Evolutionary conservation across 2,888 invertebrate genomes (phyloP).

Genomic region (Chloroclysta siterata): DNA sequence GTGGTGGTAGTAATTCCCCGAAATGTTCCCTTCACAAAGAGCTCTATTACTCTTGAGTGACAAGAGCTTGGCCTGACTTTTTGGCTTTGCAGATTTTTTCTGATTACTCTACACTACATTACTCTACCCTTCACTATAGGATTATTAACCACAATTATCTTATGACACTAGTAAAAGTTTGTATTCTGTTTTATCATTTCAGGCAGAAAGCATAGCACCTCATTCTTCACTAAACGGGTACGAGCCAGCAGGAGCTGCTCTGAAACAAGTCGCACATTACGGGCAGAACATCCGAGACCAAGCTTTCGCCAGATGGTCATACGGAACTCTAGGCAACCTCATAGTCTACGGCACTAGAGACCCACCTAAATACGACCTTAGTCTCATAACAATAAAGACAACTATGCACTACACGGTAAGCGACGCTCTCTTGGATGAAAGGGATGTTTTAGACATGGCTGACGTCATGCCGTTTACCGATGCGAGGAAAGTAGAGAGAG

Average conservation of each 20-base stretch:
- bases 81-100: background rate
- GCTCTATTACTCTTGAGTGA: too few relatives aligned
- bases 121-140: background rate
- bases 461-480: conserved; percentile 1
- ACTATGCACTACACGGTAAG: conserved; percentile 49
- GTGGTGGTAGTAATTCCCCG: too few relatives aligned
- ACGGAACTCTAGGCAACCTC: conserved; percentile 53
- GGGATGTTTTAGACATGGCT: conserved; percentile 17
- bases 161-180: background rate
- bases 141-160: too few relatives aligned
- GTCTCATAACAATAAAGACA: conserved; percentile 53
- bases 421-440: conserved; percentile 11
- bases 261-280: conserved; percentile 68
- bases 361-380: conserved; percentile 62
- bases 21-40: too few relatives aligned
- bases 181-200: background rate
- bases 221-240: conserved; percentile 18
- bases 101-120: background rate
- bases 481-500: conserved; percentile 9
- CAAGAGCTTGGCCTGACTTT: too few relatives aligned
- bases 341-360: conserved; percentile 48
- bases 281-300: conserved; percentile 68
- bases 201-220: background rate
- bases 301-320: conserved; percentile 63
- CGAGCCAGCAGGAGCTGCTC: conserved; percentile 53